These are phyloP conservation scores for Erythrocercus mccallii DNA, from an alignment of 2,113 vertebrate genomes.

Conservation along the genomic window DNA sequence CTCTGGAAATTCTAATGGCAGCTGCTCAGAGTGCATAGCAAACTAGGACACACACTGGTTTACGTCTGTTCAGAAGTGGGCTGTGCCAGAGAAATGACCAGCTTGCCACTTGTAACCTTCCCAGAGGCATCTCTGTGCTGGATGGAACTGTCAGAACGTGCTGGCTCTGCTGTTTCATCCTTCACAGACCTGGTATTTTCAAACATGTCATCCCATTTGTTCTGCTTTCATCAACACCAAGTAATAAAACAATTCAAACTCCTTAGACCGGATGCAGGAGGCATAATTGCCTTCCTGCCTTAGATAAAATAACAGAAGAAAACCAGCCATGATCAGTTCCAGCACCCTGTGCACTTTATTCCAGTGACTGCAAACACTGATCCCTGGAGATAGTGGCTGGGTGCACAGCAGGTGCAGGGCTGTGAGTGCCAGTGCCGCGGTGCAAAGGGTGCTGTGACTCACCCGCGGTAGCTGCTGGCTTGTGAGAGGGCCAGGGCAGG, in stretches of 20 bases:
- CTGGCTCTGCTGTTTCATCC: conserved; percentile 21
- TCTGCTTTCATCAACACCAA: conserved; percentile 42
- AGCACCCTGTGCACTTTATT: neutral
- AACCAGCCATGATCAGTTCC: neutral
- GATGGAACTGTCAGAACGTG: neutral
- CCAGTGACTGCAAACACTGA: neutral
- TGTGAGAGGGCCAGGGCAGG: neutral
- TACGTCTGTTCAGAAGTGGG: conserved; percentile 43
- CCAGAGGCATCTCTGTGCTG: conserved; percentile 61
- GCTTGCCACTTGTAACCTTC: conserved; percentile 52
- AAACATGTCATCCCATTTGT: conserved; percentile 69
- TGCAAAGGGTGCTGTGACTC: neutral
- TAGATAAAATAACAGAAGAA: neutral
- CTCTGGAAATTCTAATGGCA: conserved; percentile 11
- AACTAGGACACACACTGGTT: conserved; percentile 52
- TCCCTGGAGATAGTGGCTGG: neutral
- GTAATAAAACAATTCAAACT: neutral
- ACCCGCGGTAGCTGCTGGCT: fast-evolving
- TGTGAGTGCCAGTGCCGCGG: fast-evolving
- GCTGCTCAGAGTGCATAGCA: neutral
- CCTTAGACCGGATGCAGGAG: neutral
- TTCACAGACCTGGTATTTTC: conserved; percentile 49
- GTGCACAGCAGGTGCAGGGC: neutral
- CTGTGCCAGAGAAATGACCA: conserved; percentile 50
- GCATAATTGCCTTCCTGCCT: neutral